Conservation (phyloP, 1,140 invertebrate genomes). For the Platyscapa corneri region DNA sequence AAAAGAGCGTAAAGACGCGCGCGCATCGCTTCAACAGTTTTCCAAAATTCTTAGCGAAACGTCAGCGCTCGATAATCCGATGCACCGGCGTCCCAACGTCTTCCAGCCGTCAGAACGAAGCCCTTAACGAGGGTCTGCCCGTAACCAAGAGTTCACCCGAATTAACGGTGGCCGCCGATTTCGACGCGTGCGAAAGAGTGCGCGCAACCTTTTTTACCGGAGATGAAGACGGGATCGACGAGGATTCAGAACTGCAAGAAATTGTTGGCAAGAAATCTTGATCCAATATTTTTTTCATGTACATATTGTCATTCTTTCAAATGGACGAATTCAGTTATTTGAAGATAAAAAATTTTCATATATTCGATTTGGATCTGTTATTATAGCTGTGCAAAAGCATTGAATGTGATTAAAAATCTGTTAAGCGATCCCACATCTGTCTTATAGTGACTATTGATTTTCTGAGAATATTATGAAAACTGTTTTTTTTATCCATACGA, state of each 20-base stretch:
- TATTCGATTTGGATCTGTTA: no score
- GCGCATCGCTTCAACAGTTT: constrained; percentile 49
- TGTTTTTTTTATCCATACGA: no score
- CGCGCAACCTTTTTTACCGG: constrained; percentile 41
- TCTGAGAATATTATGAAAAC: not conserved
- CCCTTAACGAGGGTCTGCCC: not conserved
- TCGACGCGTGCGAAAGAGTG: not conserved
- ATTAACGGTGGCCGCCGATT: constrained; percentile 12
- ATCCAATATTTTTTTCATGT: not conserved
- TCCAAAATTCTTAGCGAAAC: constrained; percentile 49
- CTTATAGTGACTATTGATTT: not conserved
- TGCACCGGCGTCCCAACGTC: not conserved
- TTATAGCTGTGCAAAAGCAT: not conserved
- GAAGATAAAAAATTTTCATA: no score
- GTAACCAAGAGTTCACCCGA: constrained; percentile 50
- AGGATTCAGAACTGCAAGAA: not conserved
- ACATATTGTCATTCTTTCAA: not conserved
- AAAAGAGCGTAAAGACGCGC: not conserved
- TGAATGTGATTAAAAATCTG: not conserved
- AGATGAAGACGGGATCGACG: constrained; percentile 8
- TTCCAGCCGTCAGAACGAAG: not conserved
- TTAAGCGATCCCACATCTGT: not conserved
- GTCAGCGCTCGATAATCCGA: not conserved
- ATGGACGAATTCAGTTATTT: not conserved
- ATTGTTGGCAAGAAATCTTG: constrained; percentile 25